Evolutionary conservation across 2,797 vertebrate genomes (phyloP).

Genomic region (Periophthalmus magnuspinnatus): DNA sequence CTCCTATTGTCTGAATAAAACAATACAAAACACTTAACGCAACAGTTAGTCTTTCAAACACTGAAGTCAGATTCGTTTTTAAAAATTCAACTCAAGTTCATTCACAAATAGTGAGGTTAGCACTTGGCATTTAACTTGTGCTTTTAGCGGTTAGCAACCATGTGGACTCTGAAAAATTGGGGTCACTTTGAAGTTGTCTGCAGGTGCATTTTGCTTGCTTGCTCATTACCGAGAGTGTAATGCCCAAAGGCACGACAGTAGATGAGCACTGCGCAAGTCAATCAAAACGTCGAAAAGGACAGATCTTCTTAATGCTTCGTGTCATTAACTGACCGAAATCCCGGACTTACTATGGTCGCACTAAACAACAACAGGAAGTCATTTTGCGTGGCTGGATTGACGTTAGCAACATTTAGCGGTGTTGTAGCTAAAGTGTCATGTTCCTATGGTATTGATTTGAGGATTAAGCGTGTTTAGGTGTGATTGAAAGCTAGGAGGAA

Average conservation of each 20-base stretch:
- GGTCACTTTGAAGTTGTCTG: conserved; percentile 40
- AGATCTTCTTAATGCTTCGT: conserved; percentile 24
- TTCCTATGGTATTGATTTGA: conserved; percentile 39
- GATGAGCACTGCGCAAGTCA: conserved; percentile 25
- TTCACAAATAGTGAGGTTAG: conserved; percentile 54
- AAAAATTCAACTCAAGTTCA: conserved; percentile 26
- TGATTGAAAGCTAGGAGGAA: conserved; percentile 37
- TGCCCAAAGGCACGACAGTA: conserved; percentile 27
- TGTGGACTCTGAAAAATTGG: conserved; percentile 63
- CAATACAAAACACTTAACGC: conserved; percentile 16
- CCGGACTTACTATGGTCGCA: conserved; percentile 4
- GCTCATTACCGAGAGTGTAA: conserved; percentile 30
- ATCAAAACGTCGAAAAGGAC: conserved; percentile 39
- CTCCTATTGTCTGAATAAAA: conserved; percentile 28
- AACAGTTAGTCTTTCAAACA: conserved; percentile 11
- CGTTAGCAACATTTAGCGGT: conserved; percentile 1
- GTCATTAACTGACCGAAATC: conserved; percentile 6
- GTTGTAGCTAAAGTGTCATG: conserved; percentile 12
- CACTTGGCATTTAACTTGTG: conserved; percentile 47
- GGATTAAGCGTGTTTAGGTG: conserved; percentile 48
- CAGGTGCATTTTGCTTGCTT: conserved; percentile 4
- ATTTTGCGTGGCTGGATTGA: neutral
- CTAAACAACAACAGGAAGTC: conserved; percentile 8
- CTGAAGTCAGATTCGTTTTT: neutral
- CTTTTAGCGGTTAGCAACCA: conserved; percentile 40